Evolutionary conservation across 2,797 vertebrate genomes (phyloP).

Genomic region (Pipistrellus pipistrellus): DNA sequence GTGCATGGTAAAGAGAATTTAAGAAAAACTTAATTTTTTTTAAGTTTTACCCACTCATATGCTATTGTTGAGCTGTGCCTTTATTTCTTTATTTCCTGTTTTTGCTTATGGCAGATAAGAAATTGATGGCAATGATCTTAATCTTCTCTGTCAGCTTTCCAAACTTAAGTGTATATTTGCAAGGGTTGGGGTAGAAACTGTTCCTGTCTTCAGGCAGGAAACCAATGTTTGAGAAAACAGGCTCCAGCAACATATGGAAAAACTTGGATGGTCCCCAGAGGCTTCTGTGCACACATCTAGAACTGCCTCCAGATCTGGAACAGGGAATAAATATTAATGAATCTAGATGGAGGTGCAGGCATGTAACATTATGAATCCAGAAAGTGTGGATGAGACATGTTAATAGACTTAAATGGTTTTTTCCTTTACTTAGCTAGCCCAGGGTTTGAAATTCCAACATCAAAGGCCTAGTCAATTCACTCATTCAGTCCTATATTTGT

Average conservation of each 20-base stretch:
- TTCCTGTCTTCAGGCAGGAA: conserved; percentile 66
- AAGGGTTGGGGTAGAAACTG: background rate
- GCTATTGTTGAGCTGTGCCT: conserved; percentile 68
- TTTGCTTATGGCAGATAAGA: conserved; percentile 77
- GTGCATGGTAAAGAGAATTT: conserved; percentile 62
- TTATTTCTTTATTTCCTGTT: conserved; percentile 74
- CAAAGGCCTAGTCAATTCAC: conserved; percentile 10
- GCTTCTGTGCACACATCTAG: conserved; percentile 47
- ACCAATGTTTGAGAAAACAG: conserved; percentile 70
- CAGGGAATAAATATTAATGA: conserved; percentile 32
- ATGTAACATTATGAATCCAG: conserved; percentile 17
- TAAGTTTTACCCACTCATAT: conserved; percentile 65
- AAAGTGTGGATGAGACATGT: conserved; percentile 45
- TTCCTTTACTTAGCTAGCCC: conserved; percentile 6
- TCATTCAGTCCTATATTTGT: conserved; percentile 43
- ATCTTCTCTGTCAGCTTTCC: conserved; percentile 74
- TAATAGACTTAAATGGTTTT: conserved; percentile 20
- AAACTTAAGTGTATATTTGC: conserved; percentile 25
- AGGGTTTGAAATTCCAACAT: conserved; percentile 53
- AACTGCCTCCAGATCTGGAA: conserved; percentile 48
- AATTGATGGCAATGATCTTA: conserved; percentile 76
- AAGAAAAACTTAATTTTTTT: conserved; percentile 43
- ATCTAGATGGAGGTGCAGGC: background rate
- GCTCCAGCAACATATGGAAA: conserved; percentile 58
- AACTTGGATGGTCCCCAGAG: conserved; percentile 25